Percentiles rank a stretch among this genome's conserved stretches.
phyloP scores from a whole-genome alignment of 2,113 vertebrate genomes.

The Nestor notabilis region DNA sequence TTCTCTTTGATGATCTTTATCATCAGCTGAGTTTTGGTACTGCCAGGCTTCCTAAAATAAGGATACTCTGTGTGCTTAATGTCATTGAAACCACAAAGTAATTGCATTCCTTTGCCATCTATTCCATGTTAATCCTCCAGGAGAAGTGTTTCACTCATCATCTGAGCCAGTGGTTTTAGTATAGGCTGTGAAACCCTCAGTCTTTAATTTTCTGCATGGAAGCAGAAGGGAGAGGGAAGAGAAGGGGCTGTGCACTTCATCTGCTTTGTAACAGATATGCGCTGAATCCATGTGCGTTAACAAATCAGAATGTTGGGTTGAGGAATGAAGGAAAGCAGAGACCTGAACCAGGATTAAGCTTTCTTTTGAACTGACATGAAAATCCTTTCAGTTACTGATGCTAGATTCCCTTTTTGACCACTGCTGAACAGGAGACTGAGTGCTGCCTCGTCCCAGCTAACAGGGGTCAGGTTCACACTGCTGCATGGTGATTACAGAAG shows the following conservation, averaged over 20 bases:
- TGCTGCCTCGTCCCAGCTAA: neutral
- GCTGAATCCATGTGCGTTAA: neutral
- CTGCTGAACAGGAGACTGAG: neutral
- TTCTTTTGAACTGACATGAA: neutral
- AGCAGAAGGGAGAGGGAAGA: constrained; percentile 34
- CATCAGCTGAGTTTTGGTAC: neutral
- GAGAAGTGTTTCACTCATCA: constrained; percentile 37
- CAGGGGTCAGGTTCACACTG: neutral
- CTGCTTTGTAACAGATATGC: neutral
- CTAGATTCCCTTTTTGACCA: neutral
- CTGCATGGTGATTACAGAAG: neutral
- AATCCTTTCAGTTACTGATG: neutral
- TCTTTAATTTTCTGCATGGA: constrained; percentile 66
- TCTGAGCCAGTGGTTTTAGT: constrained; percentile 28
- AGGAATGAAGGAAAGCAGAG: neutral
- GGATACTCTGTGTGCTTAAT: neutral
- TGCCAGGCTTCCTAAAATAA: neutral
- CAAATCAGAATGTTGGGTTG: neutral
- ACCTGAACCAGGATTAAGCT: neutral
- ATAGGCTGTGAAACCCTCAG: neutral
- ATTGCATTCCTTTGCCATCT: constrained; percentile 21
- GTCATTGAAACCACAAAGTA: neutral
- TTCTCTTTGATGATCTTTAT: neutral
- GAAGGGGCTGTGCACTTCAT: neutral
- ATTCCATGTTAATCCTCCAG: constrained; percentile 29